Evolutionary conservation across 2,888 invertebrate species (phyloP), one percentile per base, ranked within the genome.

Genomic region (Noctua janthina): DNA sequence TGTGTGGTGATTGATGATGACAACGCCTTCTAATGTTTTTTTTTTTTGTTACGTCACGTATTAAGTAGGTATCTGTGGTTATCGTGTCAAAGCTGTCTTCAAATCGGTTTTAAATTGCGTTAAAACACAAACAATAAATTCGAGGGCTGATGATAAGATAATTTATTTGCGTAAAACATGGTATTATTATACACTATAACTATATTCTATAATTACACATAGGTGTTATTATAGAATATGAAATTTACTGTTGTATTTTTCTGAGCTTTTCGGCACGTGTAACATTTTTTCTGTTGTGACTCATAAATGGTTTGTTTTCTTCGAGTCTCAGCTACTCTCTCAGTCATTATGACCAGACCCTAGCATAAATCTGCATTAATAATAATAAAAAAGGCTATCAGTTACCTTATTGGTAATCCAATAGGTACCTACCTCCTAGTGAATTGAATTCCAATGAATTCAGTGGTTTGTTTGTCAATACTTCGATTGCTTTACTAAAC

Each of bases 61-160:
- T 56, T 69, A 29, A n/a, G 29, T 62, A 64, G 17, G 35, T 64
- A 69, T 69, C 35, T 83, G 76, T 74, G 75, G 54, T 62, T 74
- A 75, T 81, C 49, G 20, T 74, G 15, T 46, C n/a, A 23, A 64
- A 68, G 13, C n/a, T 6, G 51, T 76, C 68, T 59, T 69, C 49
- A 83, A 72, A 84, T 75, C 71, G 56, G 23, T 74, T 86, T 86
- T 82, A 84, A 85, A 84, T 84, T 82, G 51, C 74, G 67, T 62
- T 13, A 23, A 56, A 49, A 66, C 15, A 7, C 1, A 7, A 35
- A 64, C 64, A 74, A 49, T 17, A 29, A 62, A 43, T 56, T 35
- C 7, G 15, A 35, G 7, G 7, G 0, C 17, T 56, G 1, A 54
- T 64, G 10, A 11, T 46, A 46, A 46, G 46, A 46, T 46, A 46